Base-by-base conservation (phyloP, 2,113 vertebrate species). In the Euleptes europaea region DNA sequence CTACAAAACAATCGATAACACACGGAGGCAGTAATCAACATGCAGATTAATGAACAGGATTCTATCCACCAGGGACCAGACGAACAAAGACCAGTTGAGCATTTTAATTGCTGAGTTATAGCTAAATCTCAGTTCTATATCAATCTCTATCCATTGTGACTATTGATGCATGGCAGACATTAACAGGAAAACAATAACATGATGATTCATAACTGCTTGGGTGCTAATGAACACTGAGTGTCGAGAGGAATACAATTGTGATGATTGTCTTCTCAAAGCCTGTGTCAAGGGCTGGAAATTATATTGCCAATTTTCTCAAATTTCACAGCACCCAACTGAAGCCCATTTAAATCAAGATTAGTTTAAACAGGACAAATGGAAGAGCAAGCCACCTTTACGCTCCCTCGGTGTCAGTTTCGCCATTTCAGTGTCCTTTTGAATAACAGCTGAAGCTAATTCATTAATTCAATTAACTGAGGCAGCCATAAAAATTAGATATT, bases 61-160 rank as follows among this genome's bases (percentile, higher is more conserved):
- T 84, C 63, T 83, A 88, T 89, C 87, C 95, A 94, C 90, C 9
- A 2, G 94, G 94, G 96, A 96, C 94, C 86, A 87, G 82, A 86
- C 88, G 93, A 95, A 95, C 91, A 96, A 96, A 97, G 95, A 94
- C 91, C 81, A 85, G 92, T 92, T 95, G 94, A 95, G 93, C 93
- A 97, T 94, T 96, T 96, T 96, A 97, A 97, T 96, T 97, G 94
- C 94, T 94, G 92, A 95, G 93, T 92, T 96, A 86, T 92, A 93
- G 88, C 90, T 93, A 94, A 96, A 92, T 94, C 94, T 95, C 94
- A 93, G 88, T 91, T 95, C 94, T 78, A 92, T 95, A 94, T 96
- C 95, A 95, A 90, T 96, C 78, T 95, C 87, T 86, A 92, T 95
- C 92, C 90, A 89, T 96, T 95, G 92, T 81, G 93, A 85, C 90